Conservation (phyloP, 2,888 invertebrate species). For the Tenthredo amoena region DNA sequence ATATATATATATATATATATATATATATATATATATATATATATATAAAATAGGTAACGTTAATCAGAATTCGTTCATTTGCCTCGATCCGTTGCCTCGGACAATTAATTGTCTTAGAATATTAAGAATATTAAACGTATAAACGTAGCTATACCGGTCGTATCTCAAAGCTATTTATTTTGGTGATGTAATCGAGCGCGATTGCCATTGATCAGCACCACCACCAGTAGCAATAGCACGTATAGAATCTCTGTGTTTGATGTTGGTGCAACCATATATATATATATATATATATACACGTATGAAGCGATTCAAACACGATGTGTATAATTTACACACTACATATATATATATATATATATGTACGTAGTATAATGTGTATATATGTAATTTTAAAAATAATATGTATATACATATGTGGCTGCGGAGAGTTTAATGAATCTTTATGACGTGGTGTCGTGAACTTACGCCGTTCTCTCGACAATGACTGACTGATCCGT, state of each 20-base stretch:
- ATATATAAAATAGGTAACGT: not conserved
- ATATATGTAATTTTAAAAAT: not conserved
- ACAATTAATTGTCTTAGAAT: slow-evolving; percentile 34
- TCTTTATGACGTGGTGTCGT: slow-evolving; percentile 78
- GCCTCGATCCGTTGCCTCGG: not conserved
- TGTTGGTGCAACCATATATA: slow-evolving; percentile 1
- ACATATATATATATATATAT: not conserved
- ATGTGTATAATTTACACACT: slow-evolving; percentile 66
- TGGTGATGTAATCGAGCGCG: slow-evolving; percentile 60
- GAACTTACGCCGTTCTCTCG: slow-evolving; percentile 76
- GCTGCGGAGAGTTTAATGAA: slow-evolving; percentile 74
- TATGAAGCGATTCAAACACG: slow-evolving; percentile 53
- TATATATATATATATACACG: not conserved
- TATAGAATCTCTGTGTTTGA: not conserved
- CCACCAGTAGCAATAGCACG: not conserved
- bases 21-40: no score
- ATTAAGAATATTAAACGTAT: slow-evolving; percentile 48
- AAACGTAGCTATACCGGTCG: slow-evolving; percentile 50
- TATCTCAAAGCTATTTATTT: slow-evolving; percentile 61
- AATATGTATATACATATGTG: slow-evolving; percentile 35
- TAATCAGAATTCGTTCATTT: slow-evolving; percentile 32
- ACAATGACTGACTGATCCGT: slow-evolving; percentile 76
- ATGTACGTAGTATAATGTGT: slow-evolving; percentile 37
- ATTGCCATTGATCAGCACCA: slow-evolving; percentile 74
- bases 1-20: no score